Evolutionary conservation across 2,113 vertebrate species (phyloP), one percentile per base, ranked within the genome.

Genomic region (Clarias magur): DNA sequence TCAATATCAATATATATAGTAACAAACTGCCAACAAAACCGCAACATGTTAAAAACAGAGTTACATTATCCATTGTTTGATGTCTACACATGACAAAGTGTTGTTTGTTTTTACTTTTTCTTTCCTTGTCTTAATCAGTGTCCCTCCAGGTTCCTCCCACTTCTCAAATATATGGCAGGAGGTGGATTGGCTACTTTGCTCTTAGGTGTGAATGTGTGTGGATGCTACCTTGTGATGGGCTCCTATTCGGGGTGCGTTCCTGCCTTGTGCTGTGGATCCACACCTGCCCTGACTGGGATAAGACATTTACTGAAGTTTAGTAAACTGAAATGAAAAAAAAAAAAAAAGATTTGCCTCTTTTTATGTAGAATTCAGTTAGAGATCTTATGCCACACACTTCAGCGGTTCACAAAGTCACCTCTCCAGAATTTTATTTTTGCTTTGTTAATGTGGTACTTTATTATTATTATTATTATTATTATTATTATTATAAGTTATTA

Each of bases 11-110:
- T 19, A 81, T 42, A 42, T 42, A 81, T 42, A 59, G 30, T 81
- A 81, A 62, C 4, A 81, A 62, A 81, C 79, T 81, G 79, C 79
- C 79, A 79, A 13, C 21, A 38, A 34, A 34, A 59, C 27, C 60
- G 54, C n/a, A 16, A 27, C 25, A 19, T 8, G 10, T 27, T 56
- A 34, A 75, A 48, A 75, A 76, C 19, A 25, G 11, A 25, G 21
- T 11, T 60, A 81, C 12, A 42, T 81, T 0, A 81, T 62, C 19
- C 23, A 23, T 60, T 42, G 34, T 57, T 34, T 57, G 59, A 38
- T 81, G 17, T 81, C 57, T 38, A 42, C 57, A 81, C 30, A 38
- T 62, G 30, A 81, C 17, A 62, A 79, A 30, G 79, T 42, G 21
- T 38, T 38, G 30, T 62, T 80, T 21, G 78, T n/a, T 59, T 62